Evolutionary conservation across 2,797 vertebrate genomes (phyloP).

Genomic region (Arnoldichthys spilopterus): DNA sequence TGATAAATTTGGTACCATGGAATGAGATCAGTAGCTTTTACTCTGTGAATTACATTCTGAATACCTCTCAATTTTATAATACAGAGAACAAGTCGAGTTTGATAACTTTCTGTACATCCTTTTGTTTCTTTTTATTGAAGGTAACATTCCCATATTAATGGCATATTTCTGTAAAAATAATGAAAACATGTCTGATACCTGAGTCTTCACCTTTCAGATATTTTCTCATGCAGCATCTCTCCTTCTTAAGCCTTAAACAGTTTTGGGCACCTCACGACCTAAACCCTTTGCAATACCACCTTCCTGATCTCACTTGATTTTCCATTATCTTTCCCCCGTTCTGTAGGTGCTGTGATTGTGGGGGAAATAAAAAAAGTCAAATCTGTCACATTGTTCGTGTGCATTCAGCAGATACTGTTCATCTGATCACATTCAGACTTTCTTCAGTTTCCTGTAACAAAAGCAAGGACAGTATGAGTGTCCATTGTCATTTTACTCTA

Average conservation of each 20-base stretch:
- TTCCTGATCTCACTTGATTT: slow-evolving; percentile 28
- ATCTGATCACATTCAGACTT: slow-evolving; percentile 38
- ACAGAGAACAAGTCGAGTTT: neutral
- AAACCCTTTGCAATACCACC: slow-evolving; percentile 15
- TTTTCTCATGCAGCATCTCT: neutral
- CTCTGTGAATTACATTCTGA: slow-evolving; percentile 1
- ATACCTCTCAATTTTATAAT: neutral
- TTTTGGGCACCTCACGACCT: neutral
- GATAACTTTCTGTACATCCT: neutral
- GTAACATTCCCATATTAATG: neutral
- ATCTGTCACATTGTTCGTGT: neutral
- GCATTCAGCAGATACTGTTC: slow-evolving; percentile 33
- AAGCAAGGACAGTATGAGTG: neutral
- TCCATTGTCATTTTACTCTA: neutral
- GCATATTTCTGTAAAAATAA: neutral
- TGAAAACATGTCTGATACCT: neutral
- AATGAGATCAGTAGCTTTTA: neutral
- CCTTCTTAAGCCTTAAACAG: neutral
- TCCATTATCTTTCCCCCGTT: slow-evolving; percentile 16
- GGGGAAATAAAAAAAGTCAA: slow-evolving; percentile 2
- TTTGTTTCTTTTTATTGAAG: neutral
- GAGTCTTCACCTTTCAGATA: neutral
- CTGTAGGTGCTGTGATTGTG: neutral
- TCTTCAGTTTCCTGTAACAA: neutral
- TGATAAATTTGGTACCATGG: neutral